Base-by-base conservation (phyloP, 2,888 invertebrate species). In the Agriopis aurantiaria region DNA sequence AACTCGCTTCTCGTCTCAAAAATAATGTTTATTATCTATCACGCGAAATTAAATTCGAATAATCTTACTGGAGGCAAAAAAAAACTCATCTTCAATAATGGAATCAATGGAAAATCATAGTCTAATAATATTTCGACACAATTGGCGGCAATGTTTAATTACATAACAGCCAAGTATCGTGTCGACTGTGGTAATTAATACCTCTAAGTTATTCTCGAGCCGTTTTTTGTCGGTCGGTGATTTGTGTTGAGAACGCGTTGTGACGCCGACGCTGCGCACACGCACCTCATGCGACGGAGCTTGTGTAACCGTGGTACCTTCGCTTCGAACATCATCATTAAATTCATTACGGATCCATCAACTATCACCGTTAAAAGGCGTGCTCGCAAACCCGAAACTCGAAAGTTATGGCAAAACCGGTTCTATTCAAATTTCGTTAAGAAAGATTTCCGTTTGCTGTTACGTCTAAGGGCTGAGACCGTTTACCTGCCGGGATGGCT, bases 401-500 rank as follows among this genome's bases (percentile, higher is more conserved):
- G 62, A 72, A 67, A 67, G 75, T 75, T 64, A 66, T 67, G 62
- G 48, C 63, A 64, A 79, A 85, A 87, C 85, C 80, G 82, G 84
- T 86, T 85, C 78, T 77, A 77, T 78, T 77, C 72, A 65, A 71
- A 75, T 81, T 68, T 64, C 65, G 76, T 78, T 81, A 80, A 75
- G 78, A 77, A 77, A 79, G 77, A 78, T 76, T 82, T 81, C 79
- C 71, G 80, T 80, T 75, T 79, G 79, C 74, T 69, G 77, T 72
- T 72, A 75, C 74, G 79, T 78, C 68, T 79, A 79, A 72, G 65
- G 65, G 57, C 61, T 57, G 81, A 80, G 87, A 82, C 87, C 89
- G 91, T 88, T 92, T 92, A 93, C 93, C 93, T 93, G 92, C 88
- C 81, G 81, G 78, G 72, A 74, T 76, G 77, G 79, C 81, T 82